Conservation (phyloP, 2,888 invertebrate genomes). For the Colletes collaris region DNA sequence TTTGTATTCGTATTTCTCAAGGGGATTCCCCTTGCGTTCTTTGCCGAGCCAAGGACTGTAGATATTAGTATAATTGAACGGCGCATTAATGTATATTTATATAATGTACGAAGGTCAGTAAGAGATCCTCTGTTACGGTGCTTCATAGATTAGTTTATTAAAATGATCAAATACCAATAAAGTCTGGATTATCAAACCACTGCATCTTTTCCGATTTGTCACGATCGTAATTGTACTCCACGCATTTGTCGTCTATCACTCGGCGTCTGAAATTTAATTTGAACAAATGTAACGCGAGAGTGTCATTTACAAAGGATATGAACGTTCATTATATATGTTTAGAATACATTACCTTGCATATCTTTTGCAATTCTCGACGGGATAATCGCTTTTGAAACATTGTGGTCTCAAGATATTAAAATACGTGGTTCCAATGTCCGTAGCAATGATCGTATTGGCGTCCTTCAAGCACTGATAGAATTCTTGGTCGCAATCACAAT, state of each 20-base stretch:
- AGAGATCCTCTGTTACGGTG: no score
- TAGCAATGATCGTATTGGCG: conserved; percentile 84
- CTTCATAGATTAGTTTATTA: background rate
- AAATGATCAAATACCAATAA: background rate
- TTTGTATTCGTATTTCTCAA: no score
- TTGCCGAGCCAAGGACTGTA: no score
- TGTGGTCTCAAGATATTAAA: conserved; percentile 89
- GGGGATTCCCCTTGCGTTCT: no score
- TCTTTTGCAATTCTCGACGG: conserved; percentile 61
- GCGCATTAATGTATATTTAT: no score
- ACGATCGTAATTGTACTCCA: conserved; percentile 85
- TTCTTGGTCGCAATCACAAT: conserved; percentile 88
- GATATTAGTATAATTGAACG: no score
- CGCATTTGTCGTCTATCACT: conserved; percentile 81
- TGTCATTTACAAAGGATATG: background rate
- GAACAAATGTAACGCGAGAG: background rate
- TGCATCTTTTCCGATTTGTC: conserved; percentile 84
- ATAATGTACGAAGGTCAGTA: no score
- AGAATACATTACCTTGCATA: conserved; percentile 61
- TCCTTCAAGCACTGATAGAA: conserved; percentile 88
- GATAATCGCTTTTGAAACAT: conserved; percentile 85
- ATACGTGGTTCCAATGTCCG: conserved; percentile 88
- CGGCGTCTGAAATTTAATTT: conserved; percentile 25
- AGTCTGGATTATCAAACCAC: conserved; percentile 86
- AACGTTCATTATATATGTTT: background rate